Percentiles rank a stretch among this genome's conserved stretches.
These are phyloP conservation scores for Melopsittacus undulatus DNA, from an alignment of 2,797 vertebrate genomes.

Conservation along the genomic window DNA sequence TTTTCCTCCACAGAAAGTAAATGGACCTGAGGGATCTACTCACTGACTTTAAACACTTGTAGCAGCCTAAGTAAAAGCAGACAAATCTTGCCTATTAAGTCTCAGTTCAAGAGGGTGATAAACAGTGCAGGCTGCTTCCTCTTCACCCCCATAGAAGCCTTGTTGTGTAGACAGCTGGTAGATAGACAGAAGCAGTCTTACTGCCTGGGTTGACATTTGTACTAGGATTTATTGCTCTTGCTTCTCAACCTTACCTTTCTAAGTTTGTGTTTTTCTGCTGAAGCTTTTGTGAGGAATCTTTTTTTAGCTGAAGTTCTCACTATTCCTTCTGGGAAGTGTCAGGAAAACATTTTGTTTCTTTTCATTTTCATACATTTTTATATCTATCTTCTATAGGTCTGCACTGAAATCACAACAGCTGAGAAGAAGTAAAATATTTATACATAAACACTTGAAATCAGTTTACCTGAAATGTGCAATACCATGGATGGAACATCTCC, in stretches of 20 bases:
- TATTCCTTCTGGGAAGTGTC: background rate
- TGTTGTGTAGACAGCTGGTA: background rate
- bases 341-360: accelerated
- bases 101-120: background rate
- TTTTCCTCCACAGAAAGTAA: background rate
- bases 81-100: background rate
- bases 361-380: background rate
- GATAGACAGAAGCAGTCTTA: background rate
- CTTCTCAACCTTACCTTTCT: background rate
- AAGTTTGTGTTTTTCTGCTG: background rate
- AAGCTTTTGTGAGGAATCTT: background rate
- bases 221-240: background rate
- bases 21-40: slow-evolving; percentile 22
- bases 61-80: slow-evolving; percentile 18
- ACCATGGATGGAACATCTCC: background rate
- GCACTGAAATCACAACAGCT: background rate
- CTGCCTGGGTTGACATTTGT: background rate
- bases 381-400: background rate
- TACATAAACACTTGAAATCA: background rate
- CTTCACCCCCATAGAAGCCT: background rate
- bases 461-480: background rate
- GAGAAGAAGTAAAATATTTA: background rate
- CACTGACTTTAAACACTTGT: background rate
- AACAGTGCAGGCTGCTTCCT: background rate
- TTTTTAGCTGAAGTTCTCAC: background rate